phyloP scores from a whole-genome alignment of 1,140 invertebrate species.

The Drosophila teissieri region DNA sequence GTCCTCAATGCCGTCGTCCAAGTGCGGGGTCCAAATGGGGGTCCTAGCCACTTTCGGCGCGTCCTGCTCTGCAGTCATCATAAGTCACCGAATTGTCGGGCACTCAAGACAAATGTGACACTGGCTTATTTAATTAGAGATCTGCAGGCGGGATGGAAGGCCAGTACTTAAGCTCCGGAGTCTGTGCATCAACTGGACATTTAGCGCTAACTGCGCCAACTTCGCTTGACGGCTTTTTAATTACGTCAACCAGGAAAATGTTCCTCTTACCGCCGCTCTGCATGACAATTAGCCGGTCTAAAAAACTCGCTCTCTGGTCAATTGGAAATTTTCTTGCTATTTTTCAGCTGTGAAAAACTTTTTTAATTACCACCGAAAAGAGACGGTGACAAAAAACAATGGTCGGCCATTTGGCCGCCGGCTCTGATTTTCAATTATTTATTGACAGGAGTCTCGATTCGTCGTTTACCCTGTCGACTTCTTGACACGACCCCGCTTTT shows the following conservation, averaged over 20 bases:
- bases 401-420: conserved; percentile 21
- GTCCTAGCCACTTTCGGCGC: conserved; percentile 25
- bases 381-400: conserved; percentile 32
- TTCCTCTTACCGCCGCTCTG: conserved; percentile 9
- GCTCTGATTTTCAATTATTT: conserved; percentile 75
- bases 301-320: conserved; percentile 48
- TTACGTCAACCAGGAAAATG: conserved; percentile 67
- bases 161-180: conserved; percentile 58
- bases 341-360: conserved; percentile 57
- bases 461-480: conserved; percentile 70
- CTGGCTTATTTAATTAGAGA: conserved; percentile 80
- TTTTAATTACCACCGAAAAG: conserved; percentile 75
- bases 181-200: conserved; percentile 76
- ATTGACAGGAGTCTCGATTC: conserved; percentile 62
- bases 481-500: conserved; percentile 52
- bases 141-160: conserved; percentile 44
- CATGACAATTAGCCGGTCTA: conserved; percentile 69
- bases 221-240: conserved; percentile 77
- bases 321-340: conserved; percentile 52
- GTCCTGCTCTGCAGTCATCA: conserved; percentile 66
- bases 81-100: conserved; percentile 77
- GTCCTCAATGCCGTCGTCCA: conserved; percentile 17
- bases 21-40: not conserved
- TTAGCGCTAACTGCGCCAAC: conserved; percentile 62
- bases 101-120: conserved; percentile 79